Conservation (phyloP, 2,797 vertebrate species). For the Buphagus erythrorhynchus region DNA sequence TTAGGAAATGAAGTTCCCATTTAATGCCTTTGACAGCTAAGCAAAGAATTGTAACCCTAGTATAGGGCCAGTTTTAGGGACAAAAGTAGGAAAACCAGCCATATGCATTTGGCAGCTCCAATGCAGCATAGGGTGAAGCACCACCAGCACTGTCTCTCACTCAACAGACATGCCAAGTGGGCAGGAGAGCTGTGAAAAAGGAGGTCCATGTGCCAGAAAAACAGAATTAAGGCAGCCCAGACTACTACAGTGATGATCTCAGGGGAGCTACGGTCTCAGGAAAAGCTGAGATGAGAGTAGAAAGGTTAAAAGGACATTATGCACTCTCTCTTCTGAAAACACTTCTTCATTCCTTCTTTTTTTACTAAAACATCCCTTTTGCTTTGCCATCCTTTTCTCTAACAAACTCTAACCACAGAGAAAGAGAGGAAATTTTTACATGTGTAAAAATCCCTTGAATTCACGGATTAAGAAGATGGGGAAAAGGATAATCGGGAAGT, state of each 20-base stretch:
- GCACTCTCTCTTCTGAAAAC: neutral
- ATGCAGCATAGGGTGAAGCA: accelerated
- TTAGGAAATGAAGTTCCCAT: neutral
- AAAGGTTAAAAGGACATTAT: neutral
- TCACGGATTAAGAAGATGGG: neutral
- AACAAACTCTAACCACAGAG: neutral
- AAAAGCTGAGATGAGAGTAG: neutral
- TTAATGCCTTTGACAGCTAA: neutral
- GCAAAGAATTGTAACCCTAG: neutral
- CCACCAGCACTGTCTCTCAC: accelerated
- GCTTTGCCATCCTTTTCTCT: neutral
- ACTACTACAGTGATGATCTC: neutral
- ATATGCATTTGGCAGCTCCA: neutral
- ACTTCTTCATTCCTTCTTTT: neutral
- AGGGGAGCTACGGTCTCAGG: neutral
- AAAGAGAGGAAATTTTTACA: neutral
- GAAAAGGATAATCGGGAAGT: neutral
- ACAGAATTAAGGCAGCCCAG: neutral
- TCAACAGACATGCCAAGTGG: neutral
- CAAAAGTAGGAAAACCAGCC: neutral
- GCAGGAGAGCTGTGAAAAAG: neutral
- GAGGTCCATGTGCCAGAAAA: accelerated
- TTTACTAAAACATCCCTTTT: neutral
- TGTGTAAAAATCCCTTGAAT: neutral
- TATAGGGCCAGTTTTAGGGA: neutral